Percentiles rank a stretch among this genome's conserved stretches.
These are phyloP conservation scores for Drosophila biarmipes DNA, from an alignment of 1,140 invertebrate genomes.

Conservation along the genomic window DNA sequence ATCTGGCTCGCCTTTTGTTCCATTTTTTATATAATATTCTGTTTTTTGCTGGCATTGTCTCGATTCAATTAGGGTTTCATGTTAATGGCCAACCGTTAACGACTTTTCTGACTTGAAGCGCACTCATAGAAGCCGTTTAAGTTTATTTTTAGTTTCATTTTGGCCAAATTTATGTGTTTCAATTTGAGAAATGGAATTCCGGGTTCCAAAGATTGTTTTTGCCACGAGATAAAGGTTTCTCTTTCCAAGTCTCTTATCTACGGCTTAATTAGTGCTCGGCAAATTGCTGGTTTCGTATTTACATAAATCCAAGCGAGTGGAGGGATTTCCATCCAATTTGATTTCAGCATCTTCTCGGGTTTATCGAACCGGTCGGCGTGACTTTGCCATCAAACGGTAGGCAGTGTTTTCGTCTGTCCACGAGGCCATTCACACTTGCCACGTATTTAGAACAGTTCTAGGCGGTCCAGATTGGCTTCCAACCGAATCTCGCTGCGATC, in stretches of 20 bases:
- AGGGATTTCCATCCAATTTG: constrained; percentile 58
- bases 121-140: constrained; percentile 54
- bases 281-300: constrained; percentile 51
- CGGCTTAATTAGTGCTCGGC: constrained; percentile 49
- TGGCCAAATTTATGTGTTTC: constrained; percentile 64
- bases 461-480: constrained; percentile 7
- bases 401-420: constrained; percentile 24
- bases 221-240: background rate
- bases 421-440: constrained; percentile 58
- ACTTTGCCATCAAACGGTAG: constrained; percentile 14
- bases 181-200: constrained; percentile 64
- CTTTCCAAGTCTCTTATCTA: constrained; percentile 23
- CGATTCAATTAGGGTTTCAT: constrained; percentile 50
- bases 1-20: constrained; percentile 13
- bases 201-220: constrained; percentile 58
- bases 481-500: constrained; percentile 1
- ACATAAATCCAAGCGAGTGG: constrained; percentile 54
- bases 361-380: constrained; percentile 56
- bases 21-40: constrained; percentile 6
- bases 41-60: constrained; percentile 28
- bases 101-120: constrained; percentile 54
- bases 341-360: constrained; percentile 50
- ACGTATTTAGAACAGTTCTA: constrained; percentile 62
- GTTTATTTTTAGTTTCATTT: constrained; percentile 48
- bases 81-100: constrained; percentile 58